Base-by-base conservation (phyloP, 2,888 invertebrate genomes). In the Thyatira batis region DNA sequence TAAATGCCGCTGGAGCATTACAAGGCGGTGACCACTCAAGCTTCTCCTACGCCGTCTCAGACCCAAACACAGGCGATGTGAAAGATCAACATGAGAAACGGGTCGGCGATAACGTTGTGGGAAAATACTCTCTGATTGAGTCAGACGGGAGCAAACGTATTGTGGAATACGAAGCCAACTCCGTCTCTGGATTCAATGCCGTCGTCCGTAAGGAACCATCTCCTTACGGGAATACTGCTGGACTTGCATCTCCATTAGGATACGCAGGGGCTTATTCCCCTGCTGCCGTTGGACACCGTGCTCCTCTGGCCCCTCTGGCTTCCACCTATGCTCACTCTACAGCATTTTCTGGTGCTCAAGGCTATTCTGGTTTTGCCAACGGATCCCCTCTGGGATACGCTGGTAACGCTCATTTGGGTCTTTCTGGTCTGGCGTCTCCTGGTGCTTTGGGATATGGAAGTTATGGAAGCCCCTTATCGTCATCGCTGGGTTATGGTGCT, bases 121-220 rank as follows among this genome's bases (percentile, higher is more conserved):
- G 93, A 57, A 92, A 93, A 72, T 93, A 93, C 86, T 93, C 93
- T 23, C 85, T 93, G n/a, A 77, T 88, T 9, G 93, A 93, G 52
- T 71, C 93, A 43, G 93, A 93, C 67, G 93, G 93, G 64, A 93
- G 92, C 55, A 89, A 88, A 65, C 89, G 93, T 59, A 92, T 88
- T n/a, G 93, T 93, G 1, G 93, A 93, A 79, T 93, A 93, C 82
- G 84, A 91, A 50, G 93, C 93, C 54, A 93, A 93, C 71, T 91
- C 92, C 54, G 74, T 92, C 53, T 92, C 93, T 64, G 93, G 93
- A 21, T 93, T 93, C 84, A 93, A 93, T 83, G 93, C 93, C 27
- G 88, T 93, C 20, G 93, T 93, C 27, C 89, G 91, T 68, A 92
- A 92, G 60, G 93, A 92, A 61, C 88, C 93, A 55, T 58, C 60